phyloP scores from a whole-genome alignment of 92 coral and sea anemone genomes.

The Porites divaricata region DNA sequence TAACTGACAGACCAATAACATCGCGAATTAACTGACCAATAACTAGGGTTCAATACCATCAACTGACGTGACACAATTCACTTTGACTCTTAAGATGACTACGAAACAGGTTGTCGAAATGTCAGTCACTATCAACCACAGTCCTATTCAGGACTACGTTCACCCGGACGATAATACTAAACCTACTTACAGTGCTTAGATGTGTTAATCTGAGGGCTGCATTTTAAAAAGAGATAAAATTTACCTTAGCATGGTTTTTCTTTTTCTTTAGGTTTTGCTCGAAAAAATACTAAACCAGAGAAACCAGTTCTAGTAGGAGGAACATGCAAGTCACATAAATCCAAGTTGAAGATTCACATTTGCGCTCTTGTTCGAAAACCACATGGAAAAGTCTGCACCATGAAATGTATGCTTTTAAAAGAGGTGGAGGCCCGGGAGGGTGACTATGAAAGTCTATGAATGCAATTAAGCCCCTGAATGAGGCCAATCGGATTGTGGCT shows the following conservation, averaged over 20 bases:
- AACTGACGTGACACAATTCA: too few relatives aligned
- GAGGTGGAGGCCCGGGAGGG: too few relatives aligned
- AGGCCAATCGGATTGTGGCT: not conserved
- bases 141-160: too few relatives aligned
- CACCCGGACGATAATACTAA: too few relatives aligned
- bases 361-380: constrained; percentile 16
- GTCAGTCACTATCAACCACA: too few relatives aligned
- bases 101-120: too few relatives aligned
- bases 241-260: not conserved
- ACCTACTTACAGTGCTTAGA: too few relatives aligned
- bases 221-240: not conserved
- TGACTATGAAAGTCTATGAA: not conserved
- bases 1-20: too few relatives aligned
- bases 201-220: too few relatives aligned
- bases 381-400: constrained; percentile 12
- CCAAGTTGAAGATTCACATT: constrained; percentile 16
- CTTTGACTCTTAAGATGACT: too few relatives aligned
- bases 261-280: constrained; percentile 18
- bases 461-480: not conserved
- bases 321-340: not conserved
- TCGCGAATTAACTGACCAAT: too few relatives aligned
- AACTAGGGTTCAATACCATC: too few relatives aligned
- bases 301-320: constrained; percentile 11
- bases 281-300: not conserved
- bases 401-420: constrained; percentile 12